phyloP scores from a whole-genome alignment of 2,113 vertebrate genomes.

The Tragelaphus strepsiceros region DNA sequence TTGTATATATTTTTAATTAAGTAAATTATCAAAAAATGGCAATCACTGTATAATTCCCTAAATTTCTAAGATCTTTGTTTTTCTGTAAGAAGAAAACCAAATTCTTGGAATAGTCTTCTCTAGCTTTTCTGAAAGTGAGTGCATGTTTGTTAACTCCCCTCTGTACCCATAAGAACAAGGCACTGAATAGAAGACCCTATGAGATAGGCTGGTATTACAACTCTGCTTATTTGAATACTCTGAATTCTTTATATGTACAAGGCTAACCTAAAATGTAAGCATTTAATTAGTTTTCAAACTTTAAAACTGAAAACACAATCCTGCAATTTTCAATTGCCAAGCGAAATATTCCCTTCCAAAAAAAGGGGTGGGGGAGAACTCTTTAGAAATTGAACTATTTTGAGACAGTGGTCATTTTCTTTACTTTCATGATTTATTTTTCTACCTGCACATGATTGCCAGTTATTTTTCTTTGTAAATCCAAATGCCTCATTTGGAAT shows the following conservation, averaged over 20 bases:
- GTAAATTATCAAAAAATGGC: background rate
- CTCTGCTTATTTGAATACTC: background rate
- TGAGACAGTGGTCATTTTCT: background rate
- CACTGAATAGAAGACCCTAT: background rate
- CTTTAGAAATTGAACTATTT: constrained; percentile 1
- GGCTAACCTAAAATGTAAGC: constrained; percentile 28
- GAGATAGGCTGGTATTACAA: background rate
- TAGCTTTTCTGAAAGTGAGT: background rate
- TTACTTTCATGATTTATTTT: background rate
- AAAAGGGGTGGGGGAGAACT: background rate
- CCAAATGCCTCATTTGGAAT: background rate
- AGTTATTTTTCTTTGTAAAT: background rate
- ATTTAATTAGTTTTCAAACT: constrained; percentile 40
- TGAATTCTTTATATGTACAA: background rate
- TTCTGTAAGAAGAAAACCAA: background rate
- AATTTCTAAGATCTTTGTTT: background rate
- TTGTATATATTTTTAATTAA: background rate
- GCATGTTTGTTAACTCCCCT: background rate
- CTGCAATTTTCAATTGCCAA: constrained; percentile 24
- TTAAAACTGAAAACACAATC: constrained; percentile 38
- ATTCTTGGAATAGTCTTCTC: background rate
- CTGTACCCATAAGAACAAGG: background rate
- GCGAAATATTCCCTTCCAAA: background rate
- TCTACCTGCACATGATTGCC: background rate
- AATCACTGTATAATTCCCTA: background rate